Conservation (phyloP, 2,113 vertebrate genomes). For the Ptyas mucosa region DNA sequence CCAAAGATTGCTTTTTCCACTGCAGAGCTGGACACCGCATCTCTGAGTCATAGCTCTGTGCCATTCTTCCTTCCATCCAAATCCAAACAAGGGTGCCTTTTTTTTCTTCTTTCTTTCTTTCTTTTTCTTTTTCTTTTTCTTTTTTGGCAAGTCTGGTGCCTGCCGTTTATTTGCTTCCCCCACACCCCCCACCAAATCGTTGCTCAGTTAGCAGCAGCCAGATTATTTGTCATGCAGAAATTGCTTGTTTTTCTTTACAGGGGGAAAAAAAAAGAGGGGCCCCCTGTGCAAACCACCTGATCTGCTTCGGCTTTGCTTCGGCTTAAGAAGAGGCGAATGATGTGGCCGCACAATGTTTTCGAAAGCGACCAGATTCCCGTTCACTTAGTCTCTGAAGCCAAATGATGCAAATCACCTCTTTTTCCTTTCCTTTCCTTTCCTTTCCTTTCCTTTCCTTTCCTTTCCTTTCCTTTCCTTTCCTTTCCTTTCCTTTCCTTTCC, state of each 20-base stretch:
- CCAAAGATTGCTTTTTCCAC: neutral
- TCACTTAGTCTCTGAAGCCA: neutral
- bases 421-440: neutral
- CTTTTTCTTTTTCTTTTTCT: too few species aligned
- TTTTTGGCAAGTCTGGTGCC: neutral
- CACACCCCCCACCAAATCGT: neutral
- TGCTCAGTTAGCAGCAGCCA: neutral
- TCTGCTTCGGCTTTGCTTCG: neutral
- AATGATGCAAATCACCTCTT: neutral
- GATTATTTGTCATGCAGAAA: neutral
- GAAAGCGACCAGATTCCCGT: neutral
- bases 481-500: too few species aligned
- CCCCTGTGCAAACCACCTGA: accelerated
- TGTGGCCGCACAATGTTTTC: neutral
- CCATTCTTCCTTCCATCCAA: neutral
- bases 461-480: too few species aligned
- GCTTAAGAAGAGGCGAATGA: neutral
- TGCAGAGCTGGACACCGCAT: slow-evolving; percentile 6
- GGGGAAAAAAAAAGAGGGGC: too few species aligned
- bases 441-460: too few species aligned
- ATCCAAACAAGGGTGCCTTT: neutral
- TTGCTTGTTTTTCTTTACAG: neutral
- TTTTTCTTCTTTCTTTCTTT: accelerated
- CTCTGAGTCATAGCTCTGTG: slow-evolving; percentile 20
- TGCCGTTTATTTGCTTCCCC: neutral